Evolutionary conservation across 2,113 vertebrate genomes (phyloP), one percentile per base, ranked within the genome.

Genomic region (Pica pica): DNA sequence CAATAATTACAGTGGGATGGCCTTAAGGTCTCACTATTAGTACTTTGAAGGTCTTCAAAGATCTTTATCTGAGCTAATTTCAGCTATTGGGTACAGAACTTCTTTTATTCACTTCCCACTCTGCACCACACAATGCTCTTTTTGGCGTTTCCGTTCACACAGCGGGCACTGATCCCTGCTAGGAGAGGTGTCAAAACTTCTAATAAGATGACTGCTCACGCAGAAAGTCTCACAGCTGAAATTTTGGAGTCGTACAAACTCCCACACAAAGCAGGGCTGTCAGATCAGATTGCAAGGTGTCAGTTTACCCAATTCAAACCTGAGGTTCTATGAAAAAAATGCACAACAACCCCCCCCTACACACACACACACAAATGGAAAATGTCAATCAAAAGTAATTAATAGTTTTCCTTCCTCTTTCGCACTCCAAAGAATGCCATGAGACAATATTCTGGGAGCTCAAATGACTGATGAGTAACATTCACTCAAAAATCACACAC

Each of bases 231-330:
- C 81, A 78, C 83, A 89, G 71, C 87, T 77, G 83, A 84, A 89
- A 94, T 79, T 73, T 87, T 88, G 89, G 75, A 82, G 80, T 53
- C 19, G 21, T 83, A 69, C 65, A 69, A 85, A 83, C 65, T 74
- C 69, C 75, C 61, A 94, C 91, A 71, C 82, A 89, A 87, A 94
- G 89, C 88, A 42, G 49, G 67, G 77, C 77, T 71, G 41, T 57
- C 86, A 94, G 91, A 75, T 95, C 89, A 88, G 92, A 75, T 95
- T 77, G 76, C 89, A 93, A 96, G 88, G 95, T 86, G 73, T 63
- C 87, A 56, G 50, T 91, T 95, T 94, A 95, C 95, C 93, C 90
- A 83, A 93, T 94, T 91, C 94, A 93, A 96, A 95, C 75, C 87
- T 95, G 83, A 87, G 74, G 78, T 87, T 96, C 94, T 84, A 76